Evolutionary conservation across 1,140 invertebrate genomes (phyloP), one percentile per base, ranked within the genome.

Genomic region (Dinothrombium tinctorium): DNA sequence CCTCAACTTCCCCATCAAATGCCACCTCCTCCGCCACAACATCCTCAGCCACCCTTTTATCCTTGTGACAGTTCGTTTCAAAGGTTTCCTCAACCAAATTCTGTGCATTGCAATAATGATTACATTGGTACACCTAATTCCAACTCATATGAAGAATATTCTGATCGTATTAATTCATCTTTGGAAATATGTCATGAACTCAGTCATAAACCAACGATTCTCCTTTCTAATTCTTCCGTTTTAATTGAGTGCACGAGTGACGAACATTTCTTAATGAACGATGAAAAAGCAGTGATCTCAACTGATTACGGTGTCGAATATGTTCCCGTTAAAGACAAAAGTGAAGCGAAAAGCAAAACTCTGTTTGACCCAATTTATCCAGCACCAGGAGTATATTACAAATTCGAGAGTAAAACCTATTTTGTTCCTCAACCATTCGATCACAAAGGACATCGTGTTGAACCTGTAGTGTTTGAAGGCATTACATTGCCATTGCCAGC

Each of bases 401-500:
- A 33, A 14, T 9, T 9, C 19, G 37, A 41, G 7, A 33, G 22
- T 15, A 33, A 36, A 37, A 42, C 31, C 2, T 45, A 45, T 25
- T 45, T 42, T 32, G 22, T 42, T 20, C 33, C 44, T 11, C 11
- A 33, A 19, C 40, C 40, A 9, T 38, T 26, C 17, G 37, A 38
- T 26, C 17, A n/a, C 19, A 17, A 41, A 17, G 28, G 28, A 11
- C 19, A 29, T 8, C 24, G 15, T 31, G 24, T 40, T 31, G 17
- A 31, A 22, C 17, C 28, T 12, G 25, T 23, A n/a, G 19, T 45
- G n/a, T 20, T 25, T 3, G 33, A 42, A 19, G 42, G 42, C 26
- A 20, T 36, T 22, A 39, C 33, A 12, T 43, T 26, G 53, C 51
- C 64, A 49, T 49, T 61, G 42, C 9, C 71, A 0, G 56, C 59